Evolutionary conservation across 2,113 vertebrate genomes (phyloP).

Genomic region (Dipodomys stephensi): DNA sequence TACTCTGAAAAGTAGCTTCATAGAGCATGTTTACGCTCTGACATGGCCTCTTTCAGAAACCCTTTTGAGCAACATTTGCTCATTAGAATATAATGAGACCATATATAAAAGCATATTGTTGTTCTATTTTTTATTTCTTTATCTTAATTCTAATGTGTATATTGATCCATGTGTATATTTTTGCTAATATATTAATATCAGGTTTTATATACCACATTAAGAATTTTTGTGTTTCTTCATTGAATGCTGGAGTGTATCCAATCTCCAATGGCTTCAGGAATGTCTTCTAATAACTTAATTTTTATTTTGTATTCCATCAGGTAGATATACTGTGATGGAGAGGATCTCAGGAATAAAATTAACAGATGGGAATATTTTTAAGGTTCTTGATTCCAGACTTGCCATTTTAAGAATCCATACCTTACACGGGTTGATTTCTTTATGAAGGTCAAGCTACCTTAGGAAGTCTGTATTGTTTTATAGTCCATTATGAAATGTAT

Average conservation of each 20-base stretch:
- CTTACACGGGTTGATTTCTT: conserved; percentile 24
- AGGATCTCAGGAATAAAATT: not conserved
- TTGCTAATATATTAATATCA: conserved; percentile 5
- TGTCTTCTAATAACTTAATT: not conserved
- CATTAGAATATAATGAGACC: not conserved
- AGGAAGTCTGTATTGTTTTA: not conserved
- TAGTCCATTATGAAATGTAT: conserved; percentile 12
- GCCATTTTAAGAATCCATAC: not conserved
- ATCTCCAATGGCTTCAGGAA: conserved; percentile 18
- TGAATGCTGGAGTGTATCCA: not conserved
- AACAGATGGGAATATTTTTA: not conserved
- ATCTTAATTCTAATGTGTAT: conserved; percentile 41
- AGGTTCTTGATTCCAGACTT: conserved; percentile 13
- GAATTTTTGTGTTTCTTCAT: not conserved
- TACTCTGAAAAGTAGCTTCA: not conserved
- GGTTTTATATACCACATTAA: not conserved
- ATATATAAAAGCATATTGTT: not conserved
- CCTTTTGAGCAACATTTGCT: conserved; percentile 21
- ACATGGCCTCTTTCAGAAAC: not conserved
- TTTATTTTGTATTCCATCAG: conserved; percentile 23
- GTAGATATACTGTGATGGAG: not conserved
- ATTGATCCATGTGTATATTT: not conserved
- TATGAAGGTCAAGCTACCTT: not conserved
- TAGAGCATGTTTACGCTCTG: not conserved
- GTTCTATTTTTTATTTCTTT: not conserved